Evolutionary conservation across 2,797 vertebrate genomes (phyloP).

Genomic region (Erethizon dorsatum): DNA sequence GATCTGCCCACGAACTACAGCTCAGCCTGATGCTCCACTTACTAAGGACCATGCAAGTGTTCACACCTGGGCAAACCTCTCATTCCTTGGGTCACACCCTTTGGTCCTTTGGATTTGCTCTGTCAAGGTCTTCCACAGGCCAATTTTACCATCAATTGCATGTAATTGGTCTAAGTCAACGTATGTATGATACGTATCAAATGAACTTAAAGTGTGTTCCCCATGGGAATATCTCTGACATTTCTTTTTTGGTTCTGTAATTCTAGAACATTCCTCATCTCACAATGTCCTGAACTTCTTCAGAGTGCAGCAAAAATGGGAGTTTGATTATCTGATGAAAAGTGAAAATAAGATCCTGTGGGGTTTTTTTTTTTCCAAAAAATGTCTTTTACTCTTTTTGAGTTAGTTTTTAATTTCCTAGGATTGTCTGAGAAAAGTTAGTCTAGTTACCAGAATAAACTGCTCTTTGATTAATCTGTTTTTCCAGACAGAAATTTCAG

Average conservation of each 20-base stretch:
- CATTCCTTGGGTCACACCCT: not conserved
- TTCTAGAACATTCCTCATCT: slow-evolving; percentile 72
- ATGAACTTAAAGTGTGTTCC: slow-evolving; percentile 73
- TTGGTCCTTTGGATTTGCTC: not conserved
- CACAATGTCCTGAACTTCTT: slow-evolving; percentile 65
- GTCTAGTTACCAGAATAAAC: slow-evolving; percentile 66
- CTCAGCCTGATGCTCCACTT: not conserved
- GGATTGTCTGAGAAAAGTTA: slow-evolving; percentile 79
- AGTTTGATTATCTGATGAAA: slow-evolving; percentile 70
- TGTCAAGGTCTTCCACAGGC: not conserved
- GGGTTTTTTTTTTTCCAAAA: slow-evolving; percentile 67
- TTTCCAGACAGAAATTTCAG: slow-evolving; percentile 78
- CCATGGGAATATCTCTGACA: not conserved
- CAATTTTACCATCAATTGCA: slow-evolving; percentile 28
- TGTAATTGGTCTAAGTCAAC: slow-evolving; percentile 3
- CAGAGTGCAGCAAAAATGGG: not conserved
- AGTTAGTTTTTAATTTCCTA: slow-evolving; percentile 86
- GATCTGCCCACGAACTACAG: not conserved
- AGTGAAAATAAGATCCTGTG: slow-evolving; percentile 59
- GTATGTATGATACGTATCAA: slow-evolving; percentile 48
- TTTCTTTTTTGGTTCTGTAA: slow-evolving; percentile 69
- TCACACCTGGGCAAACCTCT: not conserved
- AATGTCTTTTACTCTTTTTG: slow-evolving; percentile 72
- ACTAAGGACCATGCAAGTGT: accelerated
- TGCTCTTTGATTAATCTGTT: slow-evolving; percentile 71